These are phyloP conservation scores for Scrobipalpa atriplicella DNA, from an alignment of 2,888 invertebrate species.

Conservation along the genomic window DNA sequence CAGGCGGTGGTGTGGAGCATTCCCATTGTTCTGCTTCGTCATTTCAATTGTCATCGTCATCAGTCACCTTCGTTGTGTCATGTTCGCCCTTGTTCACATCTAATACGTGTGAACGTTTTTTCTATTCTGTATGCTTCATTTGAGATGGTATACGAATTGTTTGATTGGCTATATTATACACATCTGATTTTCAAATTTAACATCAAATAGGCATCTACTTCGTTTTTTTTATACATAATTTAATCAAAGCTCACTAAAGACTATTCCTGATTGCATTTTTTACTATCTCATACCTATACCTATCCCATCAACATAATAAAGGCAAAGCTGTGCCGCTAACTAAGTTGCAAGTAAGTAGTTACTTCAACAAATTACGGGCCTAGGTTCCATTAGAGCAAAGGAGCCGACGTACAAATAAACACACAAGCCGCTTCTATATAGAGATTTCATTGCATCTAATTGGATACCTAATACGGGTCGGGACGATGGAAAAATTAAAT, in stretches of 20 bases:
- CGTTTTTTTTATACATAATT: no score
- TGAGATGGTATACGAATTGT: background rate
- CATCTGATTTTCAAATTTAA: no score
- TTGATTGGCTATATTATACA: no score
- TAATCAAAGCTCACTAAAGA: no score
- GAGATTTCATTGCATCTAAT: conserved; percentile 65
- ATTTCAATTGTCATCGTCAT: conserved; percentile 17
- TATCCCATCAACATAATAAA: background rate
- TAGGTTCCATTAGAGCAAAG: conserved; percentile 65
- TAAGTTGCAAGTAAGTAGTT: conserved; percentile 67
- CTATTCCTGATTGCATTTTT: conserved; percentile 21
- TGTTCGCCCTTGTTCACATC: conserved; percentile 8
- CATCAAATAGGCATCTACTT: no score
- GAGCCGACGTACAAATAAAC: conserved; percentile 64
- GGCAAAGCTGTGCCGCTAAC: conserved; percentile 41
- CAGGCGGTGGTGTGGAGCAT: conserved; percentile 3
- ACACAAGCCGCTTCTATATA: conserved; percentile 52
- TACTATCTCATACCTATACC: conserved; percentile 24
- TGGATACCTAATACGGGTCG: conserved; percentile 56
- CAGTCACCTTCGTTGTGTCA: conserved; percentile 11
- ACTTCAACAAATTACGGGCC: conserved; percentile 58
- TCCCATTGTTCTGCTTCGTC: conserved; percentile 17
- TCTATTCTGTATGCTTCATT: background rate
- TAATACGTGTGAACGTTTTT: conserved; percentile 10
- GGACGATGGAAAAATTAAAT: conserved; percentile 31